A percentile compares a stretch with the other conserved stretches of the same genome.
Evolutionary conservation across 2,113 vertebrate species (phyloP).

Genomic region (Baryphthengus martii): DNA sequence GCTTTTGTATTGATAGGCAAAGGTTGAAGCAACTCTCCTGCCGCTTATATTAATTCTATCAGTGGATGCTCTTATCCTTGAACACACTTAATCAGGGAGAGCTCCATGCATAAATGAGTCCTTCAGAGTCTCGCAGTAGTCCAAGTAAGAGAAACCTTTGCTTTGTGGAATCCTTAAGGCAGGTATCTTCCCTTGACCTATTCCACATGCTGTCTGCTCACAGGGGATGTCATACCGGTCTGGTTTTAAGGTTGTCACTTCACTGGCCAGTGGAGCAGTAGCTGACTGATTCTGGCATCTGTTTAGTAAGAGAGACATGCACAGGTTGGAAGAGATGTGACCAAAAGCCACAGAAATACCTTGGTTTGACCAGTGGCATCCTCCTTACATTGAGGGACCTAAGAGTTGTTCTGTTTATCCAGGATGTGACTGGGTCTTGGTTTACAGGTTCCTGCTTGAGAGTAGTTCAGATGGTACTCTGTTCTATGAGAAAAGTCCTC

Average conservation of each 20-base stretch:
- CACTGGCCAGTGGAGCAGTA: neutral
- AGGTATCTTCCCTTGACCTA: neutral
- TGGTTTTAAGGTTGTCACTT: neutral
- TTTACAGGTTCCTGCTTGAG: neutral
- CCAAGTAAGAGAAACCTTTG: neutral
- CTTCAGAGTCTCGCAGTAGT: neutral
- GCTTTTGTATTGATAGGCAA: conserved; percentile 23
- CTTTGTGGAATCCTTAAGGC: neutral
- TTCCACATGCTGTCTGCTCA: neutral
- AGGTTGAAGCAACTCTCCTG: conserved; percentile 7
- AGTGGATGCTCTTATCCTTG: conserved; percentile 39
- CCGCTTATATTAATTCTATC: conserved; percentile 35
- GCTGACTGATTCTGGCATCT: neutral
- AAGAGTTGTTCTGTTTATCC: neutral
- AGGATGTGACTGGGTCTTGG: neutral
- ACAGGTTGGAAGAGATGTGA: neutral
- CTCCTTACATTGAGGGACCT: neutral
- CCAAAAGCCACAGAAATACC: neutral
- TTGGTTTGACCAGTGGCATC: neutral
- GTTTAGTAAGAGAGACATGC: neutral
- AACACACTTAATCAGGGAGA: conserved; percentile 31
- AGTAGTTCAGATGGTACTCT: neutral
- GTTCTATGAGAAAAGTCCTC: neutral
- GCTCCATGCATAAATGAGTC: conserved; percentile 45
- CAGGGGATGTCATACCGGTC: neutral